Evolutionary conservation across 2,797 vertebrate species (phyloP), one percentile per base, ranked within the genome.

Genomic region (Pitangus sulphuratus): DNA sequence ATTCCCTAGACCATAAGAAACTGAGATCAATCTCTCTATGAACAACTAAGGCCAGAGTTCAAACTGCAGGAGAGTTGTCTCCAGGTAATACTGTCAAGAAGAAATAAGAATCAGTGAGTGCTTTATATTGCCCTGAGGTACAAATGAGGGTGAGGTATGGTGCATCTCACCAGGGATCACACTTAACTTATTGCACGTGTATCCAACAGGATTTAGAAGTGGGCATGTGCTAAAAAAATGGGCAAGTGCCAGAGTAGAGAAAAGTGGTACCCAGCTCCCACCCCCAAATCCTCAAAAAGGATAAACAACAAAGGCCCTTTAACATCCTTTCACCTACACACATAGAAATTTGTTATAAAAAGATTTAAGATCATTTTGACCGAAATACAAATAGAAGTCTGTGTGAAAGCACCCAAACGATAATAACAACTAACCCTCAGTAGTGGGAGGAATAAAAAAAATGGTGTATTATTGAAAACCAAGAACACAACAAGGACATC

Each of bases 111-210:
- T 57, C 17, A 75, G n/a, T 4, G 31, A 4, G 15, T 82, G 54
- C 21, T 72, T 51, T 64, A 71, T 72, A 64, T 31, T 60, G 65
- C 33, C 10, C 14, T 45, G 19, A 68, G 8, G 42, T 42, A 50
- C 15, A 42, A 69, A 54, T 7, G 24, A 79, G 15, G 13, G 11
- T 33, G 54, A 75, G 51, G 50, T 61, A 47, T 3, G 15, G 16
- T 47, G 39, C 54, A 72, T 69, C 50, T 82, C 82, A 47, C 35
- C 17, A 58, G 22, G 9, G 9, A 81, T 66, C n/a, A 66, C 9
- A 15, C 18, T 64, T 74, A 48, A 9, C 40, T 58, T 40, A 39
- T 3, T 19, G 25, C 22, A 35, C 0, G 0, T 45, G n/a, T 20
- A 85, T 50, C 44, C 51, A 65, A 76, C 11, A 45, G 24, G 26